Percentiles rank a stretch among this genome's conserved stretches.
Conservation (phyloP, 2,113 vertebrate genomes). For the Glaucidium brasilianum region DNA sequence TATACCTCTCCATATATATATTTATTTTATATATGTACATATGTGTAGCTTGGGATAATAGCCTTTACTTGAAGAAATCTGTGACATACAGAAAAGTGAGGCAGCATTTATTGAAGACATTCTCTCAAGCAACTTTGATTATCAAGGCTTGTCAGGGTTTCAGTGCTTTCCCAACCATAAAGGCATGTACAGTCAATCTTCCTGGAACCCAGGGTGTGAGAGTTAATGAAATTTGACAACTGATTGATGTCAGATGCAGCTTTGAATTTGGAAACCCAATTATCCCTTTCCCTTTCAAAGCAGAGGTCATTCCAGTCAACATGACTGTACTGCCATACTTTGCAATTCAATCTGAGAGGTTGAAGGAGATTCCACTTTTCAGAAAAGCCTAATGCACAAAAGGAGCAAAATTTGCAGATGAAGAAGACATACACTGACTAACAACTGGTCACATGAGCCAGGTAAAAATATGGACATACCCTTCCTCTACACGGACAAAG, state of each 20-base stretch:
- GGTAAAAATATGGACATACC: not conserved
- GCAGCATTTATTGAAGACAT: not conserved
- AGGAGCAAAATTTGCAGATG: not conserved
- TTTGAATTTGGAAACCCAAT: slow-evolving; percentile 49
- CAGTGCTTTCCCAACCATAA: slow-evolving; percentile 23
- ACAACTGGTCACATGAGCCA: not conserved
- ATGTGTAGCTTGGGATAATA: not conserved
- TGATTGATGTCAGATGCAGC: slow-evolving; percentile 47
- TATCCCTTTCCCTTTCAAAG: slow-evolving; percentile 41
- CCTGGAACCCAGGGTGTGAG: not conserved
- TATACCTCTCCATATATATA: not conserved
- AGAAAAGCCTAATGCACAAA: not conserved
- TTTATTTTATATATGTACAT: not conserved
- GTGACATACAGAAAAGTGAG: not conserved
- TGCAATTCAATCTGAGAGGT: not conserved
- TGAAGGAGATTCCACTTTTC: not conserved
- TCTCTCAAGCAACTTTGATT: not conserved
- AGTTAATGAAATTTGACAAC: slow-evolving; percentile 61
- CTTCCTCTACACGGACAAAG: not conserved
- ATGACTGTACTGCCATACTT: not conserved
- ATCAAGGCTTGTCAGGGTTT: slow-evolving; percentile 29
- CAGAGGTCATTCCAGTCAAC: slow-evolving; percentile 48
- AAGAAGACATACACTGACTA: not conserved
- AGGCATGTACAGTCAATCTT: slow-evolving; percentile 44
- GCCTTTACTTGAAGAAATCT: not conserved